Evolutionary conservation across 2,797 vertebrate species (phyloP).

Genomic region (Pseudochirops cupreus): DNA sequence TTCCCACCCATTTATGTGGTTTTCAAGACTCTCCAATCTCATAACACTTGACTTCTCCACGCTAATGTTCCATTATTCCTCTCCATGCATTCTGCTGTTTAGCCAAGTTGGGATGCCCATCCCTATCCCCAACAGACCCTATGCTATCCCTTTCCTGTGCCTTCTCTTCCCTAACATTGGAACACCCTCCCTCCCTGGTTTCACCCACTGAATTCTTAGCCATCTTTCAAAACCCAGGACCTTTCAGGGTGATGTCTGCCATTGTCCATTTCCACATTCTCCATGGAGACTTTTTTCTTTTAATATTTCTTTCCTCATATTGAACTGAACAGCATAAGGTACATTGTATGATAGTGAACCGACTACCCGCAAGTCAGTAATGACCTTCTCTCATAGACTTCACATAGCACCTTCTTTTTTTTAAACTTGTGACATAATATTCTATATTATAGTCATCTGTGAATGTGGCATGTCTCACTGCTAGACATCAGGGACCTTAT

Average conservation of each 20-base stretch:
- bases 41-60: background rate
- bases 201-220: background rate
- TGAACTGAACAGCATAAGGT: background rate
- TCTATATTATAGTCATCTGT: background rate
- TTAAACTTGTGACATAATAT: background rate
- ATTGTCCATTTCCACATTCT: background rate
- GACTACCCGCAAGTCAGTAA: background rate
- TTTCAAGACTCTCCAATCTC: background rate
- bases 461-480: background rate
- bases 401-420: background rate
- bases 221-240: background rate
- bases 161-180: background rate
- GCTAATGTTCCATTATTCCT: background rate
- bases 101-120: background rate
- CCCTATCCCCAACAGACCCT: background rate
- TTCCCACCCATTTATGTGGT: background rate
- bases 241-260: background rate
- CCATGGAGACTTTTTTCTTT: background rate
- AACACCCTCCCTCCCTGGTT: background rate
- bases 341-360: background rate
- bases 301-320: background rate
- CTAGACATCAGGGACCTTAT: background rate
- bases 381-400: background rate
- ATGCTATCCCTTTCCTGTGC: background rate
- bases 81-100: background rate